Evolutionary conservation across 2,113 vertebrate species (phyloP).

Genomic region (Dasyornis broadbenti): DNA sequence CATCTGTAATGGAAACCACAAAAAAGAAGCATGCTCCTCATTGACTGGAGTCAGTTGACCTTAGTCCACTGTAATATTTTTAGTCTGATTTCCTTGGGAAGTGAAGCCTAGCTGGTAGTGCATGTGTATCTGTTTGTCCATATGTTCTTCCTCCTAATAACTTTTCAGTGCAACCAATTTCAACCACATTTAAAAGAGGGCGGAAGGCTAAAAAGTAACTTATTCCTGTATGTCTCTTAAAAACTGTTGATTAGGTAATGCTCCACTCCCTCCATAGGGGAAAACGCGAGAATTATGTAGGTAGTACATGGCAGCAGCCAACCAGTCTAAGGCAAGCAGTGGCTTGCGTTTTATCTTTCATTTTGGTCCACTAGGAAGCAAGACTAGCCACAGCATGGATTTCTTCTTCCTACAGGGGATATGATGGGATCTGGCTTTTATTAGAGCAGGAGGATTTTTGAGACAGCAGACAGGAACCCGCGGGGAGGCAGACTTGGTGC

Average conservation of each 20-base stretch:
- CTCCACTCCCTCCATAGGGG: not conserved
- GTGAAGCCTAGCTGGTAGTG: not conserved
- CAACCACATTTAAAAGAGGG: not conserved
- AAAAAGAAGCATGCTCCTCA: not conserved
- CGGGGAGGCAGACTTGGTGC: not conserved
- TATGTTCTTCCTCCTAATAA: conserved; percentile 6
- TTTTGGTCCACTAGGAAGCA: not conserved
- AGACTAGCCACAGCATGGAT: not conserved
- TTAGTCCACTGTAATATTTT: not conserved
- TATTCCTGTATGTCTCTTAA: not conserved
- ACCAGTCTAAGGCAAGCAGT: not conserved
- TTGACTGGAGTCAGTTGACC: not conserved
- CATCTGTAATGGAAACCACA: not conserved
- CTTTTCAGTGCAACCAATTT: not conserved
- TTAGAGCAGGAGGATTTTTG: not conserved
- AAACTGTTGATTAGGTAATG: not conserved
- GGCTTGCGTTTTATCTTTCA: not conserved
- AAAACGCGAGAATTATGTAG: not conserved
- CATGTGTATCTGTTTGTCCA: not conserved
- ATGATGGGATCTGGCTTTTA: not conserved
- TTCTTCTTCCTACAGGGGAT: not conserved
- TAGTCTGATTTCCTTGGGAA: not conserved
- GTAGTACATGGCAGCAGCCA: not conserved
- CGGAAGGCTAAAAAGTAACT: not conserved
- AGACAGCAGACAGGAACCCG: not conserved